These are phyloP conservation scores for Butorides virescens DNA, from an alignment of 2,113 vertebrate genomes.

Conservation along the genomic window DNA sequence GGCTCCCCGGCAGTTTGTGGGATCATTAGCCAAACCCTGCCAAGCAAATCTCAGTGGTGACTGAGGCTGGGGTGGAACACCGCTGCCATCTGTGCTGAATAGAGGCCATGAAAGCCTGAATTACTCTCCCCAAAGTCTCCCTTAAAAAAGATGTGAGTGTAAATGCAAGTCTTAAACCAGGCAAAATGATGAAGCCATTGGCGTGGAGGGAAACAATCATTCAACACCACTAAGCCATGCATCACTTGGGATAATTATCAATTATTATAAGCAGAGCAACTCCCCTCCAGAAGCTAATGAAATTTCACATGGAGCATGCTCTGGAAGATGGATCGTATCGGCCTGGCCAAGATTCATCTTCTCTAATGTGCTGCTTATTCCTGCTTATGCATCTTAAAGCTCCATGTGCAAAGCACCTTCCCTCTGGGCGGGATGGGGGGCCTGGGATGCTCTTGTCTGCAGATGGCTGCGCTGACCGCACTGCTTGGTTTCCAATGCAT, in stretches of 20 bases:
- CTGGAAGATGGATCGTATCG: not conserved
- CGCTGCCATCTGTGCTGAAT: not conserved
- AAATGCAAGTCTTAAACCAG: not conserved
- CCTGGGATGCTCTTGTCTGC: accelerated
- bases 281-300: not conserved
- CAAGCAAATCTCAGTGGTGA: accelerated
- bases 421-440: not conserved
- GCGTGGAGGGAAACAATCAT: not conserved
- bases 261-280: not conserved
- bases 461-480: accelerated
- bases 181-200: not conserved
- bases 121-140: not conserved
- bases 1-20: not conserved
- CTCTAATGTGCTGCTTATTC: not conserved
- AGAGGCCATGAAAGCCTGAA: not conserved
- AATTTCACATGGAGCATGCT: not conserved
- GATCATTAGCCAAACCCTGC: not conserved
- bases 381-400: not conserved
- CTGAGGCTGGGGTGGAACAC: not conserved
- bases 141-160: not conserved
- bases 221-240: not conserved
- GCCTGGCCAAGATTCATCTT: not conserved
- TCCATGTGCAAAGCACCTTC: not conserved
- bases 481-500: accelerated
- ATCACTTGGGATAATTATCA: constrained; percentile 6